Evolutionary conservation across 2,113 vertebrate genomes (phyloP), one percentile per base, ranked within the genome.

Genomic region (Calidris pygmaea): DNA sequence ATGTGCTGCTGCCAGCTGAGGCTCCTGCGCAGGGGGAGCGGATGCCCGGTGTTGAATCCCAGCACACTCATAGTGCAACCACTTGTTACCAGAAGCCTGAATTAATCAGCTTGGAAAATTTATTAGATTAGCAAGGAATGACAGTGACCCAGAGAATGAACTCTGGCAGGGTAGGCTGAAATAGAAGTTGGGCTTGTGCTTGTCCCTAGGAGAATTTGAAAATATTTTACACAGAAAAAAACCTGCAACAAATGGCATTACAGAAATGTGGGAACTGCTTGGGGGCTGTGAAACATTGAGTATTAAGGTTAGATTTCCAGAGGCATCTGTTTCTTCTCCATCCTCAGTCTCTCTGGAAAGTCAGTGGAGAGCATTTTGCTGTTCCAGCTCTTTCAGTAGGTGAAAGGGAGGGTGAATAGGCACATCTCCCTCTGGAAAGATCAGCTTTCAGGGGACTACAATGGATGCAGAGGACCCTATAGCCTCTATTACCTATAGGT

Each of bases 211-310:
- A 96, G 93, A 81, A 80, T 16, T 6, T 85, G 35, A 80, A 94
- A 83, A 84, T 48, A 45, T 81, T 96, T 91, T 79, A 73, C 14
- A 45, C 62, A 75, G 87, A 62, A 82, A 75, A 85, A 95, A 79
- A 12, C 23, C 71, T 45, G n/a, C 73, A 84, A 65, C 41, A 66
- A 81, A 56, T 16, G 43, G 39, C 26, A 53, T 48, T 35, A 37
- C 19, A 39, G 59, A 55, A 70, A 71, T 14, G n/a, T 52, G 37
- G 41, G 41, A 30, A 10, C 30, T 74, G 37, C 37, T 2, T 41
- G 12, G 35, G 62, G 32, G 20, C 67, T 59, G 2, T 41, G 55
- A 41, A 32, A 24, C 0, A 1, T 3, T 3, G 24, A 58, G 9
- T 26, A 16, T 18, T 65, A 10, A 53, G 12, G 47, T 13, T 86